Evolutionary conservation across 2,797 vertebrate genomes (phyloP).

Genomic region (Hozukius guyotensis): DNA sequence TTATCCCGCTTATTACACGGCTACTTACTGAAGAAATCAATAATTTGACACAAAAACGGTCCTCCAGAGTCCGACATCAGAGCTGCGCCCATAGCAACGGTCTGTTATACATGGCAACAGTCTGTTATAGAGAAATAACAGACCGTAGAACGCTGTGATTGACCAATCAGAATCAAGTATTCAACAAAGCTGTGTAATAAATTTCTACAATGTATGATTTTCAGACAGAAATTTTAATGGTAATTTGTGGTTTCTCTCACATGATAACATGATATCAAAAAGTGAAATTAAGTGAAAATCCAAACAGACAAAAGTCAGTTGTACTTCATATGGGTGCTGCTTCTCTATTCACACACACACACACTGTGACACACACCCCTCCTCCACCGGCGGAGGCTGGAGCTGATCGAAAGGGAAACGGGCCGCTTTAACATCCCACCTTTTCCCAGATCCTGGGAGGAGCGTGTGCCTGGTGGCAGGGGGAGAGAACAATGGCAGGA

Average conservation of each 20-base stretch:
- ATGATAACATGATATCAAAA: background rate
- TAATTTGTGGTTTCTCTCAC: fast-evolving
- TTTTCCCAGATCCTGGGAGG: conserved; percentile 84
- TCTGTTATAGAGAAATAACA: no score
- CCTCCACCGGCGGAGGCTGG: conserved; percentile 52
- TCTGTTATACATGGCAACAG: no score
- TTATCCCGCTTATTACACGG: no score
- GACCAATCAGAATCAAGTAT: no score
- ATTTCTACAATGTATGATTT: no score
- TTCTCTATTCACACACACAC: background rate
- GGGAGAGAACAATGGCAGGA: conserved; percentile 83
- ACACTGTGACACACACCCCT: conserved; percentile 28
- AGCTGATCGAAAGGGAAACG: conserved; percentile 73
- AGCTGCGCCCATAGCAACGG: fast-evolving
- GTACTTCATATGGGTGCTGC: background rate
- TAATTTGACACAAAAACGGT: no score
- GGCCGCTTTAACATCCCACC: conserved; percentile 79
- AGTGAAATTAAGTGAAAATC: background rate
- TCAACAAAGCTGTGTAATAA: no score
- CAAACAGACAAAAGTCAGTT: background rate
- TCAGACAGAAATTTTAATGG: background rate
- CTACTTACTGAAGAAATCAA: no score
- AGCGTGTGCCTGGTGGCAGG: conserved; percentile 63
- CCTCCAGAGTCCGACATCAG: no score
- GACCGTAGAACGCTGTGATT: no score